Percentiles rank a stretch among this genome's conserved stretches.
Evolutionary conservation across 2,113 vertebrate genomes (phyloP).

Genomic region (Spizaetus ornatus): DNA sequence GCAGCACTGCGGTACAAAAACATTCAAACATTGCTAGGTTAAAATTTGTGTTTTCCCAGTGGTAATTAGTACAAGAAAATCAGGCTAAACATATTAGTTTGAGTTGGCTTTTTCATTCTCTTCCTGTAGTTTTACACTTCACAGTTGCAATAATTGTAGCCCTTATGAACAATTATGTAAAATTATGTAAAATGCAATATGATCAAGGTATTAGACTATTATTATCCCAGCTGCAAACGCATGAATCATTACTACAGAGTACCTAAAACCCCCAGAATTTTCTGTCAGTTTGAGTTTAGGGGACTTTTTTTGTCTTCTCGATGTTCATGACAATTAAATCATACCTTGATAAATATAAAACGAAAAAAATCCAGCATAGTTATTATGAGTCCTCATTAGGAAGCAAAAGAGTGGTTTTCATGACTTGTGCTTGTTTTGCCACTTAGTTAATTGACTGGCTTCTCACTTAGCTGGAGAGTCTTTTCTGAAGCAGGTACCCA

Average conservation of each 20-base stretch:
- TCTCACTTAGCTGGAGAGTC: neutral
- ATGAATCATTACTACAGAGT: constrained; percentile 7
- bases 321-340: constrained; percentile 62
- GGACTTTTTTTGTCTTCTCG: constrained; percentile 1
- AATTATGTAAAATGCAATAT: constrained; percentile 44
- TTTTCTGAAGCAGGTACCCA: neutral
- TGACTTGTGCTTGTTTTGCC: constrained; percentile 43
- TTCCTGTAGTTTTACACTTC: constrained; percentile 52
- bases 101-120: constrained; percentile 24
- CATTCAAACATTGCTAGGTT: constrained; percentile 7
- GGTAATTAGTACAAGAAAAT: constrained; percentile 56
- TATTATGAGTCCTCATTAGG: constrained; percentile 59
- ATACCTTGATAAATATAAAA: constrained; percentile 60
- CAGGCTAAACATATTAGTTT: constrained; percentile 32
- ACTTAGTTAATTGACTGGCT: constrained; percentile 56
- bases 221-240: constrained; percentile 18
- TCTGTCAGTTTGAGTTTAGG: constrained; percentile 25
- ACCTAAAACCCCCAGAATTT: neutral
- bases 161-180: constrained; percentile 59
- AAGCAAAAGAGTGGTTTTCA: constrained; percentile 57
- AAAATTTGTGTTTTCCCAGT: constrained; percentile 38
- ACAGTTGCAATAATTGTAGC: constrained; percentile 42
- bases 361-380: neutral
- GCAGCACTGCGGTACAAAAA: neutral
- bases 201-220: constrained; percentile 43